phyloP scores from a whole-genome alignment of 64 coral and sea anemone genomes.

The Montipora capricornis region DNA sequence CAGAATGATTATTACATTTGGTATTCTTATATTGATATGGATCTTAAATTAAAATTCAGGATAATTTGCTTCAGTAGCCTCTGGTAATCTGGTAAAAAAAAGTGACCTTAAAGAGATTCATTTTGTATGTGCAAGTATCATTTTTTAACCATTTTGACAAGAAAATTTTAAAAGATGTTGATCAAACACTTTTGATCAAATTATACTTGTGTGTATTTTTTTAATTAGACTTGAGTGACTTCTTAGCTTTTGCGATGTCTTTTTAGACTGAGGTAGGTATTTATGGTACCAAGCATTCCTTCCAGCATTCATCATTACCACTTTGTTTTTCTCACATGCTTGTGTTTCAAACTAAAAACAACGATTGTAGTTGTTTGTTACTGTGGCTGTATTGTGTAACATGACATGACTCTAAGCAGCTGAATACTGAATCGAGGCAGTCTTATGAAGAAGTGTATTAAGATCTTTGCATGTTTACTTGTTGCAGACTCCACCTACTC shows the following conservation, averaged over 20 bases:
- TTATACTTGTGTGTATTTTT: conserved; percentile 41
- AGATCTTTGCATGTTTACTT: not conserved
- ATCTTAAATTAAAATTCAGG: too few relatives aligned
- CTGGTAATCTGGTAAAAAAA: too few relatives aligned
- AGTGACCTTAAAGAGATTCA: too few relatives aligned
- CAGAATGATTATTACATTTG: too few relatives aligned
- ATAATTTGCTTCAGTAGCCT: too few relatives aligned
- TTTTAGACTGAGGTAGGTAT: conserved; percentile 43
- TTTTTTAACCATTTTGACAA: not conserved
- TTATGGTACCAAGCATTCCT: conserved; percentile 29
- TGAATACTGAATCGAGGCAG: too few relatives aligned
- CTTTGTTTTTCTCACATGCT: not conserved
- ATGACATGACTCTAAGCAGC: too few relatives aligned
- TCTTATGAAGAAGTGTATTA: not conserved
- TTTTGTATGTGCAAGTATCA: too few relatives aligned
- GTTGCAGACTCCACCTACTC: conserved; percentile 51
- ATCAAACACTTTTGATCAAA: conserved; percentile 27
- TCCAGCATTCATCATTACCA: not conserved
- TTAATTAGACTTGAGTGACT: conserved; percentile 59
- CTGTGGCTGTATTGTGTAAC: too few relatives aligned
- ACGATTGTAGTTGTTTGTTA: not conserved
- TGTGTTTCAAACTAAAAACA: not conserved
- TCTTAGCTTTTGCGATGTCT: conserved; percentile 65
- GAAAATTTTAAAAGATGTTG: too few relatives aligned
- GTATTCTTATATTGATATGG: too few relatives aligned